These are phyloP conservation scores for Apolygus lucorum DNA, from an alignment of 1,140 invertebrate genomes.

Conservation along the genomic window DNA sequence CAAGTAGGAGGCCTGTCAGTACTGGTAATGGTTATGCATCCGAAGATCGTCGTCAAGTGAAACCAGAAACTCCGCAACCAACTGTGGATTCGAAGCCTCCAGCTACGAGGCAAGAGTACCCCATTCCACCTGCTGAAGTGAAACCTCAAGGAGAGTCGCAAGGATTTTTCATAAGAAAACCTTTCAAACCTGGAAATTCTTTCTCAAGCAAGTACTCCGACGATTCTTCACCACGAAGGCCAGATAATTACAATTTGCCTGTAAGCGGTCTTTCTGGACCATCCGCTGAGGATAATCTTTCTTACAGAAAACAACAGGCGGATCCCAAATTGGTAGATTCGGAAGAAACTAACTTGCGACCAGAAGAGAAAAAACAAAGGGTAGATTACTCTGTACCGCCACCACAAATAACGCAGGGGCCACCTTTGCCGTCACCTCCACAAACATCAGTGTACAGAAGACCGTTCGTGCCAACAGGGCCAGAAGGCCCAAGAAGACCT, in stretches of 20 bases:
- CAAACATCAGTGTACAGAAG: conserved; percentile 9
- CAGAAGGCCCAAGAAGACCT: conserved; percentile 7
- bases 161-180: conserved; percentile 4
- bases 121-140: background rate
- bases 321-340: background rate
- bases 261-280: background rate
- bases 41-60: too few relatives aligned
- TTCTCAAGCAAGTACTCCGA: background rate
- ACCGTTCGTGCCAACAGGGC: conserved; percentile 9
- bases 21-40: too few relatives aligned
- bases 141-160: background rate
- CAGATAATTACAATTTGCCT: background rate
- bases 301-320: background rate
- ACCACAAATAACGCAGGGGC: background rate
- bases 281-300: background rate
- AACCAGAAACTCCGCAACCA: too few relatives aligned
- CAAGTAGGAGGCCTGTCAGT: too few relatives aligned
- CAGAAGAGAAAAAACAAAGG: background rate
- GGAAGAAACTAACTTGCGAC: background rate
- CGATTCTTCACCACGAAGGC: background rate
- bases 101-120: background rate
- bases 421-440: background rate
- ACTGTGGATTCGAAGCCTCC: background rate
- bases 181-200: background rate
- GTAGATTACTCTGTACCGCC: background rate